phyloP scores from a whole-genome alignment of 2,797 vertebrate genomes.

The Gadopsis marmoratus region DNA sequence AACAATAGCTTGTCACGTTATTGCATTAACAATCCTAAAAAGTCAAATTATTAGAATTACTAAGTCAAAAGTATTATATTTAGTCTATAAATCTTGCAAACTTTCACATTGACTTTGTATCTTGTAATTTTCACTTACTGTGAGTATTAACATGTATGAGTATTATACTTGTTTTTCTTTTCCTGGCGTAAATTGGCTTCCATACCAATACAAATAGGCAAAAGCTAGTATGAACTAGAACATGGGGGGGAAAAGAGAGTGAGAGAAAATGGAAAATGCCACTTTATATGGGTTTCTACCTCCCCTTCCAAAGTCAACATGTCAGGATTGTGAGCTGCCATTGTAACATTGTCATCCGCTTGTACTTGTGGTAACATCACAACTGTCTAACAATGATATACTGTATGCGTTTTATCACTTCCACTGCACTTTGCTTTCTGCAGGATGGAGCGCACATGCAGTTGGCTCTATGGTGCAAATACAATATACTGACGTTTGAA shows the following conservation, averaged over 20 bases:
- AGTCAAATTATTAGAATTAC: no score
- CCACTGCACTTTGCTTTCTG: background rate
- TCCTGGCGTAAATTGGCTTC: background rate
- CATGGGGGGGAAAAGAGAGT: no score
- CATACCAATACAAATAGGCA: background rate
- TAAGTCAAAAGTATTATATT: background rate
- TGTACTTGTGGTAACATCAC: conserved; percentile 15
- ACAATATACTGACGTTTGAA: background rate
- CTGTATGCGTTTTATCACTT: conserved; percentile 9
- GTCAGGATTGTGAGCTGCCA: conserved; percentile 20
- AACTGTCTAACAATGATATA: conserved; percentile 3
- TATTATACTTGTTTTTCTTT: background rate
- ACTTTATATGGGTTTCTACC: background rate
- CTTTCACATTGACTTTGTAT: background rate
- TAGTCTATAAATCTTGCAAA: background rate
- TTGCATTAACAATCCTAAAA: background rate
- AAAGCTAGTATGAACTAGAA: background rate
- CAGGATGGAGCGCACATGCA: background rate
- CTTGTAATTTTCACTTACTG: background rate
- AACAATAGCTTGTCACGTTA: background rate
- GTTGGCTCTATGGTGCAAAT: background rate
- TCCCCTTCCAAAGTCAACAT: conserved; percentile 42
- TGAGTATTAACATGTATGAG: background rate
- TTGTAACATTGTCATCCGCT: background rate
- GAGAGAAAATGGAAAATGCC: background rate